These are phyloP conservation scores for Drosophila bocki DNA, from an alignment of 1,140 invertebrate genomes.

Conservation along the genomic window DNA sequence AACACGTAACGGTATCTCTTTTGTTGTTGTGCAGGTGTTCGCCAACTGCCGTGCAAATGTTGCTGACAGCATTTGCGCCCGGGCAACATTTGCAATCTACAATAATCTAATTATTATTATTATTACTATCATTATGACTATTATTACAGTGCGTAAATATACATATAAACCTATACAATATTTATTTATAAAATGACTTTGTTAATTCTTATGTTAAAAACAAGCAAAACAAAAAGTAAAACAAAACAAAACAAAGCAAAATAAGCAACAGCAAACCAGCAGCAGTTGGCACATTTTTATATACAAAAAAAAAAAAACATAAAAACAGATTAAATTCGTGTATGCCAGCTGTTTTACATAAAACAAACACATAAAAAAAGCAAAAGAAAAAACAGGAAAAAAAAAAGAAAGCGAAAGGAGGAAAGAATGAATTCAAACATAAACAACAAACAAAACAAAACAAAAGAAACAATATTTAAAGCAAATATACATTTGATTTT, in stretches of 20 bases:
- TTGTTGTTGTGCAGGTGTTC: constrained; percentile 80
- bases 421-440: constrained; percentile 28
- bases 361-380: constrained; percentile 50
- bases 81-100: constrained; percentile 80
- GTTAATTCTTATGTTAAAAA: constrained; percentile 79
- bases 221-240: constrained; percentile 28
- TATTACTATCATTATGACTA: constrained; percentile 53
- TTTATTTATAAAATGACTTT: constrained; percentile 82
- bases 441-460: constrained; percentile 44
- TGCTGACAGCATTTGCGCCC: constrained; percentile 69
- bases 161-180: constrained; percentile 56
- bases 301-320: constrained; percentile 36
- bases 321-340: constrained; percentile 18
- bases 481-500: constrained; percentile 84
- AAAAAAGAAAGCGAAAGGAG: constrained; percentile 24
- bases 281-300: constrained; percentile 66
- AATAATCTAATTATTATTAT: constrained; percentile 72
- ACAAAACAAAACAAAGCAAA: constrained; percentile 21
- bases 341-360: constrained; percentile 56
- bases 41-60: constrained; percentile 81
- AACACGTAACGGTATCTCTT: constrained; percentile 80
- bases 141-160: constrained; percentile 58
- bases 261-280: constrained; percentile 19
- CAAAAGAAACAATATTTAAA: constrained; percentile 69
- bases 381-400: constrained; percentile 55